A percentile compares a stretch with the other conserved stretches of the same genome.
These are phyloP conservation scores for Chironomus riparius DNA, from an alignment of 2,888 invertebrate species.

Conservation along the genomic window DNA sequence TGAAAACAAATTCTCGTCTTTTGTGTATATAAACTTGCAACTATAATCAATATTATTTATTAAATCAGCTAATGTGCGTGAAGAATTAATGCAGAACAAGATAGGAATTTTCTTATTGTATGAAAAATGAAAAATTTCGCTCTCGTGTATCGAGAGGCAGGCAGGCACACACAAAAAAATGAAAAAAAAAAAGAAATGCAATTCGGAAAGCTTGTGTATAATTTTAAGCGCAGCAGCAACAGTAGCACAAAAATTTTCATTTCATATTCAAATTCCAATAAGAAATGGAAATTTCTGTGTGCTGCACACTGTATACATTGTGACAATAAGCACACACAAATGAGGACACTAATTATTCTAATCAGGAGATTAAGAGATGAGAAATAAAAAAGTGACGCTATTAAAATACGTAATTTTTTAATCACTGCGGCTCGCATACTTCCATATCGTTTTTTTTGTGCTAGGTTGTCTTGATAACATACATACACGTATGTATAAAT, in stretches of 20 bases:
- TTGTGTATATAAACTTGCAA: too few relatives aligned
- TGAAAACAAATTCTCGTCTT: background rate
- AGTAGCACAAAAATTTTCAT: background rate
- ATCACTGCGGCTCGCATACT: background rate
- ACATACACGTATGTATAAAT: background rate
- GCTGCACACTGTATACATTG: background rate
- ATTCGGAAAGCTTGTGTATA: background rate
- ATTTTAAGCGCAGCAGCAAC: conserved; percentile 1
- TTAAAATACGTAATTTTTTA: background rate
- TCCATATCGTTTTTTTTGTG: background rate
- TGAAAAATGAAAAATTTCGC: background rate
- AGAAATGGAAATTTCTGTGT: conserved; percentile 1
- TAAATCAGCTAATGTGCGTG: too few relatives aligned
- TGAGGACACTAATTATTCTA: background rate
- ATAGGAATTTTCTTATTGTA: background rate
- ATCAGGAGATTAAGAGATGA: background rate
- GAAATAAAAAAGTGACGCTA: background rate
- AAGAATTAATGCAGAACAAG: too few relatives aligned
- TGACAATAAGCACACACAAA: background rate
- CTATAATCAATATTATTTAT: too few relatives aligned
- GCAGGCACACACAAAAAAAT: background rate
- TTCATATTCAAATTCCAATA: background rate
- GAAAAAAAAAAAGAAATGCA: background rate
- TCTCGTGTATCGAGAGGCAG: background rate
- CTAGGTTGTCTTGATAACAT: background rate